Evolutionary conservation across 2,888 invertebrate genomes (phyloP), one percentile per base, ranked within the genome.

Genomic region (Amphipyra berbera): DNA sequence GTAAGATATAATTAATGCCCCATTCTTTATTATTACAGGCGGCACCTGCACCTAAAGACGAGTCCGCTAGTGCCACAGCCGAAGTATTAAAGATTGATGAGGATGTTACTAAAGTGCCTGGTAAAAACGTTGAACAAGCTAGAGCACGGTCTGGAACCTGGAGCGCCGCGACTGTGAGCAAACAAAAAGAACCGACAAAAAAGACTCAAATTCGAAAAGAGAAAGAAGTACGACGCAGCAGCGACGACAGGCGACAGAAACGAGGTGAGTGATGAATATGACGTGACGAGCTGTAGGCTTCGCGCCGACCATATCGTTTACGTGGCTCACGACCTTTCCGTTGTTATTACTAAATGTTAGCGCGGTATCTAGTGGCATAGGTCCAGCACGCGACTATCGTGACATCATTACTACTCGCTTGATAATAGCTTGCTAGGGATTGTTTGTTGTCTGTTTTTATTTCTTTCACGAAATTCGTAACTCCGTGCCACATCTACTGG

Each of bases 81-180:
- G 79, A 75, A 6, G 45, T 42, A 13, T 62, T 60, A 13, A 72
- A 72, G 35, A 68, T 67, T 21, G 66, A 60, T 13, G 66, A 82
- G 40, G 70, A 54, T 13, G 21, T 27, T 46, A 14, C 62, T n/a
- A 63, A 60, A 13, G 41, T 33, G 0, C 30, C 57, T 21, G 80
- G 66, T 2, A 77, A 82, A 40, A 76, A 67, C 27, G 15, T 61
- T 41, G 84, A 84, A 12, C 66, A 78, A 47, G 81, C 82, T 8
- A 93, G 96, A 53, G 96, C 95, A 44, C 95, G 96, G 61, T 97
- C 97, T 68, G 97, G 97, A 82, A 95, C 96, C 54, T 96, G 95
- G 96, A 90, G 95, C 14, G 91, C 95, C 1, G 90, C 91, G 61
- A 83, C 82, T n/a, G 74, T 81, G 6, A 76, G 73, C 37, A 88